A percentile compares a stretch with the other conserved stretches of the same genome.
Conservation (phyloP, 1,140 invertebrate species). For the Drosophila baimaii region DNA sequence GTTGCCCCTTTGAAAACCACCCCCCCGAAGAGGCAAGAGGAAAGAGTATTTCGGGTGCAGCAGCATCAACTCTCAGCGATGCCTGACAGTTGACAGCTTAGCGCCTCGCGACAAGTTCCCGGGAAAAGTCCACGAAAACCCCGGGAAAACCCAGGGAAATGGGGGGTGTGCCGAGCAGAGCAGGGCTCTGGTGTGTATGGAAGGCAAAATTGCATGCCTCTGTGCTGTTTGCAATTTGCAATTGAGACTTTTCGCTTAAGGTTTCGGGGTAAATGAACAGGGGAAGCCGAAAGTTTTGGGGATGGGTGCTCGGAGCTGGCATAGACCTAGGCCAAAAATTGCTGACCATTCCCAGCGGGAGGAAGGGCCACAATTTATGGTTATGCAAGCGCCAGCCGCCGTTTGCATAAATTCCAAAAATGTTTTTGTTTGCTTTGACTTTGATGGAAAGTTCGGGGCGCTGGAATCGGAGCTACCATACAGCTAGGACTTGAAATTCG, state of each 20-base stretch:
- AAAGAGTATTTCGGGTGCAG: conserved; percentile 39
- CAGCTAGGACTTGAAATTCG: conserved; percentile 3
- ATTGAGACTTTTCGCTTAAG: conserved; percentile 74
- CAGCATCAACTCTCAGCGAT: conserved; percentile 38
- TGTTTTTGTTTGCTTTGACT: conserved; percentile 76
- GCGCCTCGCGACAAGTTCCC: conserved; percentile 66
- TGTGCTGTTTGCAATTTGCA: conserved; percentile 79
- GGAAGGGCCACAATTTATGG: conserved; percentile 66
- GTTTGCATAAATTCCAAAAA: conserved; percentile 78
- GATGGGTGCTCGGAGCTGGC: conserved; percentile 10
- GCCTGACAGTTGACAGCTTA: conserved; percentile 79
- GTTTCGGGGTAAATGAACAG: conserved; percentile 4
- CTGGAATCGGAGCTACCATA: background rate
- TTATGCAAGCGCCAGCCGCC: conserved; percentile 56
- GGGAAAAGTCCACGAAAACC: conserved; percentile 10
- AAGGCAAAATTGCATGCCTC: conserved; percentile 73
- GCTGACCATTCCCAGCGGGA: conserved; percentile 27
- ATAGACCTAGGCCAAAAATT: conserved; percentile 37
- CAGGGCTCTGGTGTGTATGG: conserved; percentile 17
- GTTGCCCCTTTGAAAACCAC: conserved; percentile 15
- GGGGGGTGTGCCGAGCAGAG: background rate
- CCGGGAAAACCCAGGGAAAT: background rate
- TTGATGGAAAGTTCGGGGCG: conserved; percentile 56
- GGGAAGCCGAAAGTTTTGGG: background rate
- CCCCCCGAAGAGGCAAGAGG: background rate